These are phyloP conservation scores for Phoxinus phoxinus DNA, from an alignment of 2,113 vertebrate species.

Conservation along the genomic window DNA sequence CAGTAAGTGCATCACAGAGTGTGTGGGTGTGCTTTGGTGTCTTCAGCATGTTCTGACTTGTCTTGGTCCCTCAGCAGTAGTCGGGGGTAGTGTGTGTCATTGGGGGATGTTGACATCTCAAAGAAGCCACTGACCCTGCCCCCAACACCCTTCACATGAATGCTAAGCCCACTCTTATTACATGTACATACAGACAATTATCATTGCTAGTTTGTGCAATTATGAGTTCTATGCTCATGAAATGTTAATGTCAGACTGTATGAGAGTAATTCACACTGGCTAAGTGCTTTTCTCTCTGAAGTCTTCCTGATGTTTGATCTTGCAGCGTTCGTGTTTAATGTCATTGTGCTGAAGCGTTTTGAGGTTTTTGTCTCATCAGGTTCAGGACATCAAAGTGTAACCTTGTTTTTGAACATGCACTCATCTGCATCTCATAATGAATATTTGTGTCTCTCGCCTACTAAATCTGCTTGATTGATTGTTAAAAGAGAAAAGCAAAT, in stretches of 20 bases:
- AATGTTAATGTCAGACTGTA: constrained; percentile 16
- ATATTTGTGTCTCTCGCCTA: constrained; percentile 49
- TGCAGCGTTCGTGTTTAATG: constrained; percentile 28
- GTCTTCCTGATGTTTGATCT: constrained; percentile 14
- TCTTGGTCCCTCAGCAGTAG: constrained; percentile 11
- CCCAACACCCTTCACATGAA: background rate
- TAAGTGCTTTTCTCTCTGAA: constrained; percentile 22
- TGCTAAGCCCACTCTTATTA: background rate
- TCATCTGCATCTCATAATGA: constrained; percentile 7
- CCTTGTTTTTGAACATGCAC: constrained; percentile 41
- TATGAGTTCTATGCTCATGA: background rate
- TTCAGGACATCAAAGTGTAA: constrained; percentile 40
- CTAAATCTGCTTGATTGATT: constrained; percentile 20
- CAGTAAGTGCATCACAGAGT: constrained; percentile 1
- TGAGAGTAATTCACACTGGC: constrained; percentile 16
- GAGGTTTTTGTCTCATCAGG: constrained; percentile 4
- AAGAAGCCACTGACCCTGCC: background rate
- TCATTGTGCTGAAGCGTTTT: constrained; percentile 5
- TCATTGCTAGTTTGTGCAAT: background rate
- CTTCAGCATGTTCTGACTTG: constrained; percentile 42
- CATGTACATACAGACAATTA: constrained; percentile 1
- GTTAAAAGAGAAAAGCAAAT: background rate
- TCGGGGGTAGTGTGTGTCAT: constrained; percentile 9
- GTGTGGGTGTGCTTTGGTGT: constrained; percentile 33
- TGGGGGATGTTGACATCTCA: constrained; percentile 36